Evolutionary conservation across 2,797 vertebrate genomes (phyloP).

Genomic region (Antennarius maculatus): DNA sequence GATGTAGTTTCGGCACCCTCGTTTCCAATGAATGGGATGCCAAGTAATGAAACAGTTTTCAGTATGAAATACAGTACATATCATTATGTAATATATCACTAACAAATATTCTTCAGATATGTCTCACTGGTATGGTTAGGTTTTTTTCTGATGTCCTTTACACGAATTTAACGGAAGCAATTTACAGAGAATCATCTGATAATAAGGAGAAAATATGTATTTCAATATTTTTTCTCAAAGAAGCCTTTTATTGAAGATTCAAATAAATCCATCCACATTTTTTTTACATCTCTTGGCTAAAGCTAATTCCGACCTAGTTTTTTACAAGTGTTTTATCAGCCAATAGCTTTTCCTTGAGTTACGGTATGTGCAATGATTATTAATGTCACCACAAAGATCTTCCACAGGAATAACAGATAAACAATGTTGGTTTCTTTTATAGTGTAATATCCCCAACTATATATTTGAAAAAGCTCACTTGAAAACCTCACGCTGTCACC

Average conservation of each 20-base stretch:
- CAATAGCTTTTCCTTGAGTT: constrained; percentile 32
- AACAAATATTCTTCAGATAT: too few species aligned
- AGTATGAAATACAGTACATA: too few species aligned
- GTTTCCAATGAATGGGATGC: too few species aligned
- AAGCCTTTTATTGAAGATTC: not conserved
- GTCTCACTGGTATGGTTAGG: too few species aligned
- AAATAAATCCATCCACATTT: constrained; percentile 14
- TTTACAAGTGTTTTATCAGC: constrained; percentile 44
- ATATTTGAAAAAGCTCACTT: too few species aligned
- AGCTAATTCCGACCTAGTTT: constrained; percentile 28
- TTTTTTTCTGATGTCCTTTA: constrained; percentile 17
- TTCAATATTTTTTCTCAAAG: constrained; percentile 7
- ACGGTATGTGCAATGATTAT: constrained; percentile 54
- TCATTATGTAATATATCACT: too few species aligned
- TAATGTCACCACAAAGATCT: constrained; percentile 38
- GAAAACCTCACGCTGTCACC: too few species aligned
- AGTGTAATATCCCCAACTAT: too few species aligned
- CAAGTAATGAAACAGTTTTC: too few species aligned
- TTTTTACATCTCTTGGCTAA: constrained; percentile 9
- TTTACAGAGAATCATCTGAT: constrained; percentile 19
- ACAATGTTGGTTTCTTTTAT: too few species aligned
- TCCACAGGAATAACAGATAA: too few species aligned
- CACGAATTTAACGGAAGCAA: constrained; percentile 8
- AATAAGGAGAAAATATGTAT: not conserved
- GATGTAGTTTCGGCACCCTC: too few species aligned